Conservation (phyloP, 2,888 invertebrate species). For the Odontocerum albicorne region DNA sequence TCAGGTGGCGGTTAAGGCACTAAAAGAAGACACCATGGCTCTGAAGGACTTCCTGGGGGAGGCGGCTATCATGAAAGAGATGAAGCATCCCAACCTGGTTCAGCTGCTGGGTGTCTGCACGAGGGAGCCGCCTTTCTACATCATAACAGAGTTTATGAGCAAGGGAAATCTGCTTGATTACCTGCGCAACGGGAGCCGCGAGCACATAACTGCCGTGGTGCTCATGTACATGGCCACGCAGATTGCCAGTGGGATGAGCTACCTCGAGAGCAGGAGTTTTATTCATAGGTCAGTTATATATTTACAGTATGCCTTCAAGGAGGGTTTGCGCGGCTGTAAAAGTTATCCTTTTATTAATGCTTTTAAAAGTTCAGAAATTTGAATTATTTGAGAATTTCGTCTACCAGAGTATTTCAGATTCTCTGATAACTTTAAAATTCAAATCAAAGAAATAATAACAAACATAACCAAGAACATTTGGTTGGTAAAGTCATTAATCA, state of each 20-base stretch:
- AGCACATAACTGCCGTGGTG: conserved; percentile 90
- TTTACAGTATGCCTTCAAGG: no score
- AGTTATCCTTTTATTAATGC: no score
- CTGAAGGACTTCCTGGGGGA: conserved; percentile 98
- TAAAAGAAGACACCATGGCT: conserved; percentile 99
- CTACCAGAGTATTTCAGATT: no score
- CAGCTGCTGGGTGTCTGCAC: conserved; percentile 98
- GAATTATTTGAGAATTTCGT: no score
- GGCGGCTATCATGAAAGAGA: conserved; percentile 99
- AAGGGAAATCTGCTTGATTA: conserved; percentile 97
- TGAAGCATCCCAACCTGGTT: conserved; percentile 98
- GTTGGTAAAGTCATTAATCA: no score
- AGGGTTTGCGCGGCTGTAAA: no score
- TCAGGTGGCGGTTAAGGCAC: conserved; percentile 91
- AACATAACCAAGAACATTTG: no score
- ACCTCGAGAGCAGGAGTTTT: conserved; percentile 92
- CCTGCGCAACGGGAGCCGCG: conserved; percentile 81
- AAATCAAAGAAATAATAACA: no score
- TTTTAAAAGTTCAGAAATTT: no score
- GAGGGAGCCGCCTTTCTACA: conserved; percentile 98
- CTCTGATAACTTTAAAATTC: no score
- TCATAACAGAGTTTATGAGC: conserved; percentile 99
- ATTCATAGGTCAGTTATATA: conserved; percentile 78
- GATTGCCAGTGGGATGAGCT: conserved; percentile 98
- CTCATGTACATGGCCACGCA: conserved; percentile 99